These are phyloP conservation scores for Phoeniculus purpureus DNA, from an alignment of 2,797 vertebrate genomes.

Conservation along the genomic window DNA sequence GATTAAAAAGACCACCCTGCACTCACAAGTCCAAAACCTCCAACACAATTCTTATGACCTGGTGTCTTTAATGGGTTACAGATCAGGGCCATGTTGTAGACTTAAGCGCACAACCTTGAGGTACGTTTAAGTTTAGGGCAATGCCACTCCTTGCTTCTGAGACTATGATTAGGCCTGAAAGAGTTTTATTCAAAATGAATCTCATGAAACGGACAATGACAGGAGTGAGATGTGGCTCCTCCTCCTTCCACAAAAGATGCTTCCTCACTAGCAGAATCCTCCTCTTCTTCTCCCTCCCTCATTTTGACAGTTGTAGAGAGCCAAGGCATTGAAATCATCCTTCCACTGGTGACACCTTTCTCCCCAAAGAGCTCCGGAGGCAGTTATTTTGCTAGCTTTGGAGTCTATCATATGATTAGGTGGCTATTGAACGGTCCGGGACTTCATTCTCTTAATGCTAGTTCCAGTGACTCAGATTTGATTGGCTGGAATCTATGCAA, in stretches of 20 bases:
- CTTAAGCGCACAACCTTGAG: not conserved
- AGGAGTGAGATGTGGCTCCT: not conserved
- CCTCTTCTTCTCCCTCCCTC: not conserved
- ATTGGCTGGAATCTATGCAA: not conserved
- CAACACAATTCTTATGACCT: not conserved
- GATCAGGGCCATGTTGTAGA: not conserved
- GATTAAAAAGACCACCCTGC: fast-evolving
- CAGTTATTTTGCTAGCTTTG: conserved; percentile 55
- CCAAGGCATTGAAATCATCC: conserved; percentile 48
- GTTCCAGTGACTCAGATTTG: not conserved
- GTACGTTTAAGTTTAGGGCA: not conserved
- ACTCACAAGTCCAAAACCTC: not conserved
- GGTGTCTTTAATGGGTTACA: not conserved
- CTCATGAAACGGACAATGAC: conserved; percentile 36
- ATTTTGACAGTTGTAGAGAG: conserved; percentile 30
- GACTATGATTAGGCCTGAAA: not conserved
- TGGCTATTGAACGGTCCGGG: conserved; percentile 54
- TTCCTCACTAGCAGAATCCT: not conserved
- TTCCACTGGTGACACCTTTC: conserved; percentile 58
- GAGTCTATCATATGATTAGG: conserved; percentile 54
- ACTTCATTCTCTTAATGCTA: conserved; percentile 42
- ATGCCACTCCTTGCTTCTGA: not conserved
- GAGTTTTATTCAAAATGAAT: not conserved
- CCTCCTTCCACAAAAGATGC: conserved; percentile 34
- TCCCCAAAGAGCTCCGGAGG: conserved; percentile 49